A percentile compares a stretch with the other conserved stretches of the same genome.
Conservation (phyloP, 37 sponge, comb jelly and placozoan genomes). For the Petrosia ficiformis region DNA sequence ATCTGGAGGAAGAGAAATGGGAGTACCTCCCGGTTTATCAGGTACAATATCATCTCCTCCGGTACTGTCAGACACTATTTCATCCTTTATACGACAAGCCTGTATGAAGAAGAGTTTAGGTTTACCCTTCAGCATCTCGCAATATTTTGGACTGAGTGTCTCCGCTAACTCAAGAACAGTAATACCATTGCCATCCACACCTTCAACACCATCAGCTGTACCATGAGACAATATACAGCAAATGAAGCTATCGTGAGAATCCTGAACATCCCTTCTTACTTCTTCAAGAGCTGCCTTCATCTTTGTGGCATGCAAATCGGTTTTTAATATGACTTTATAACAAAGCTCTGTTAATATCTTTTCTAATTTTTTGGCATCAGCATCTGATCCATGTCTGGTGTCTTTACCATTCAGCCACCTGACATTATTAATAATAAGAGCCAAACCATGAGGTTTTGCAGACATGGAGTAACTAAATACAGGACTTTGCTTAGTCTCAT, state of each 20-base stretch:
- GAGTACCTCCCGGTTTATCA: neutral
- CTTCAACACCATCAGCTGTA: neutral
- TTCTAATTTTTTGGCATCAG: slow-evolving; percentile 2
- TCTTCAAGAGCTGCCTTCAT: neutral
- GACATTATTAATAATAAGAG: slow-evolving; percentile 51
- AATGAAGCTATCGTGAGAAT: neutral
- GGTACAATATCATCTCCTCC: neutral
- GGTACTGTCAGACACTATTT: neutral
- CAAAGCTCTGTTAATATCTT: neutral
- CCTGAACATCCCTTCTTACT: neutral
- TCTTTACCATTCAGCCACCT: neutral
- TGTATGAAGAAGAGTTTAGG: slow-evolving; percentile 37
- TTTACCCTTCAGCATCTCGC: slow-evolving; percentile 11
- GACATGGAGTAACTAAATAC: no score
- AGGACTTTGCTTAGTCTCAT: no score
- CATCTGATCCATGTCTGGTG: neutral
- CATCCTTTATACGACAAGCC: neutral
- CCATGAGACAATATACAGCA: neutral
- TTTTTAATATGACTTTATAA: no score
- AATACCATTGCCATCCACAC: neutral
- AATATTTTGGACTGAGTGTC: neutral
- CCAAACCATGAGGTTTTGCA: slow-evolving; percentile 29
- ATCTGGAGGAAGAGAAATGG: slow-evolving; percentile 1
- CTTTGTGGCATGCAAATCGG: neutral
- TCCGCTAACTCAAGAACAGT: neutral